Conservation (phyloP, 2,888 invertebrate species). For the Scotopteryx bipunctaria region DNA sequence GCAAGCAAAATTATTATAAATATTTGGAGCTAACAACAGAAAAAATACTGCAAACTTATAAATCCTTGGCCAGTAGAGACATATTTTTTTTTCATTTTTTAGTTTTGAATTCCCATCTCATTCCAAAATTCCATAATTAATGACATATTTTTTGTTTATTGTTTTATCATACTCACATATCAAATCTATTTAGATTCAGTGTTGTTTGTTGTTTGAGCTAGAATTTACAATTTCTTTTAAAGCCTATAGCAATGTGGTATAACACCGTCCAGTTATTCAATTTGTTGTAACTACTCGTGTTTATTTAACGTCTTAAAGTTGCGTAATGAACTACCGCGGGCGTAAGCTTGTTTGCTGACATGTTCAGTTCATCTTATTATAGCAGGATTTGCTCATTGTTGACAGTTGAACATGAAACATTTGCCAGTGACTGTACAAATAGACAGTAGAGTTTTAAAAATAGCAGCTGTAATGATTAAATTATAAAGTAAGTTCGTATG, state of each 20-base stretch:
- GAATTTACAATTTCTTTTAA: not conserved
- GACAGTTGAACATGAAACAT: conserved; percentile 25
- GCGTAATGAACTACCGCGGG: conserved; percentile 72
- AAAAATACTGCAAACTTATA: too few relatives aligned
- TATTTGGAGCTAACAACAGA: too few relatives aligned
- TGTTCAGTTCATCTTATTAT: conserved; percentile 68
- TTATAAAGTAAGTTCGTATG: not conserved
- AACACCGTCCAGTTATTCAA: conserved; percentile 68
- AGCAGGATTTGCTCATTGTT: conserved; percentile 29
- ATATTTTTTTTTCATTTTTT: too few relatives aligned
- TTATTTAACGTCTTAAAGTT: conserved; percentile 81
- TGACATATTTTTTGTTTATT: too few relatives aligned
- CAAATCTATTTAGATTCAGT: too few relatives aligned
- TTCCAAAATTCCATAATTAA: too few relatives aligned
- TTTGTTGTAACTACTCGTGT: conserved; percentile 79
- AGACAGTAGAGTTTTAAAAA: not conserved
- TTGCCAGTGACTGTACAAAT: conserved; percentile 23
- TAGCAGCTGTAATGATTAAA: not conserved
- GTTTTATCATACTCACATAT: too few relatives aligned
- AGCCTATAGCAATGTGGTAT: conserved; percentile 38
- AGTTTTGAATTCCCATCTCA: too few relatives aligned
- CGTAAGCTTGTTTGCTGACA: conserved; percentile 63
- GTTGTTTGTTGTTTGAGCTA: not conserved
- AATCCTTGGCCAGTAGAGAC: too few relatives aligned
- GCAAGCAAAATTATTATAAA: too few relatives aligned